A percentile compares a stretch with the other conserved stretches of the same genome.
phyloP scores from a whole-genome alignment of 2,113 vertebrate species.

The Cygnus buccinator region DNA sequence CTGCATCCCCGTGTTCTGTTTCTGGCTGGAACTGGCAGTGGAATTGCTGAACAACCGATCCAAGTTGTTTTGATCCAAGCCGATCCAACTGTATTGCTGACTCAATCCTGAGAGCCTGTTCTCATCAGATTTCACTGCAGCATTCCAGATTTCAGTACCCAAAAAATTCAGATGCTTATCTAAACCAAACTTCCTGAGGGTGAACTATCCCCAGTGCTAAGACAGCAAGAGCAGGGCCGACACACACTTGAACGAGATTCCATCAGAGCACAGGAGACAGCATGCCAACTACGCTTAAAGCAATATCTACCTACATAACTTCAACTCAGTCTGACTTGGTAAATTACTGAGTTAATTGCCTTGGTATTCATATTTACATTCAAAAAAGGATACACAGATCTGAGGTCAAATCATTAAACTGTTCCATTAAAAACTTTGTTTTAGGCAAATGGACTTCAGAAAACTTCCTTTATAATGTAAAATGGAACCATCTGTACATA shows the following conservation, averaged over 20 bases:
- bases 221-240: not conserved
- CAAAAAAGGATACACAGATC: not conserved
- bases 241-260: not conserved
- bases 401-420: not conserved
- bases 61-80: not conserved
- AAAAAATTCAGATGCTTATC: constrained; percentile 22
- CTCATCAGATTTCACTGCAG: constrained; percentile 17
- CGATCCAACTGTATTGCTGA: constrained; percentile 11
- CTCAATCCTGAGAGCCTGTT: not conserved
- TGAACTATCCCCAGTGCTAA: not conserved
- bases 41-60: constrained; percentile 28
- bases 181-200: constrained; percentile 53
- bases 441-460: not conserved
- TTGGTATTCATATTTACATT: not conserved
- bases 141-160: constrained; percentile 27
- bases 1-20: not conserved
- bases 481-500: constrained; percentile 18
- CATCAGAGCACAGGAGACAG: not conserved
- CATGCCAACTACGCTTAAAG: constrained; percentile 4
- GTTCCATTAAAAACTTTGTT: not conserved
- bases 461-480: constrained; percentile 3
- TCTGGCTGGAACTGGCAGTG: not conserved
- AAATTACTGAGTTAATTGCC: not conserved
- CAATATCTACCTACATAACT: not conserved
- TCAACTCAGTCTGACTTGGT: not conserved